Base-by-base conservation (phyloP, 2,888 invertebrate species). In the Lasioglossum calceatum region DNA sequence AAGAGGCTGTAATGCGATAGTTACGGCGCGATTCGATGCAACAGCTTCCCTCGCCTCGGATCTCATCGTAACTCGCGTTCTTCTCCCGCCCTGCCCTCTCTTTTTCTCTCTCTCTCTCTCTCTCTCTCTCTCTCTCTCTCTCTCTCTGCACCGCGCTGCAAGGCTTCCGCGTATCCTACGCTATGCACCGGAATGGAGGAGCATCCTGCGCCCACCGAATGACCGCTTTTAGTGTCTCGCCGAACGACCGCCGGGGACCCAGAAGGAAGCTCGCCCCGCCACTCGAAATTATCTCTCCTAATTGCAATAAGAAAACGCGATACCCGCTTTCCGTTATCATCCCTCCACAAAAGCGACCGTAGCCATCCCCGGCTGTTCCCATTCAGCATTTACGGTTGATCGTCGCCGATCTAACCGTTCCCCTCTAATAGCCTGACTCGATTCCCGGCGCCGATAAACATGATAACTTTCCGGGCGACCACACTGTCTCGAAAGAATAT, bases 241-340 rank as follows among this genome's bases (percentile, higher is more conserved):
- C 76, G 83, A 79, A 84, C 85, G 76, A 88, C 73, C 32, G 8
- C 64, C 76, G 58, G 36, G 72, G 4, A 27, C 72, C 39, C 42
- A 27, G 36, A 23, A 70, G 67, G 67, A 81, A 74, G 82, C 82
- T 82, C 77, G 79, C 61, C 67, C 76, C 61, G 61, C 77, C 54
- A 42, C 71, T 67, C 77, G 75, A 79, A 90, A 89, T 88, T 84
- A 90, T 86, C 86, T 81, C 71, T 72, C 70, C 71, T 87, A 87
- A 90, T 90, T 82, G 75, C 85, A 85, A 82, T 88, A 87, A 89
- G 86, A 88, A 87, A 86, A 85, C 87, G 39, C 74, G 79, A 80
- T 84, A 64, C 76, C 81, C 74, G 72, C 54, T 70, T 72, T 78
- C 47, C 80, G 80, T 87, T 90, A 87, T 90, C 89, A n/a, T 16